A percentile compares a stretch with the other conserved stretches of the same genome.
Conservation (phyloP, 2,888 invertebrate species). For the Eupithecia insigniata region DNA sequence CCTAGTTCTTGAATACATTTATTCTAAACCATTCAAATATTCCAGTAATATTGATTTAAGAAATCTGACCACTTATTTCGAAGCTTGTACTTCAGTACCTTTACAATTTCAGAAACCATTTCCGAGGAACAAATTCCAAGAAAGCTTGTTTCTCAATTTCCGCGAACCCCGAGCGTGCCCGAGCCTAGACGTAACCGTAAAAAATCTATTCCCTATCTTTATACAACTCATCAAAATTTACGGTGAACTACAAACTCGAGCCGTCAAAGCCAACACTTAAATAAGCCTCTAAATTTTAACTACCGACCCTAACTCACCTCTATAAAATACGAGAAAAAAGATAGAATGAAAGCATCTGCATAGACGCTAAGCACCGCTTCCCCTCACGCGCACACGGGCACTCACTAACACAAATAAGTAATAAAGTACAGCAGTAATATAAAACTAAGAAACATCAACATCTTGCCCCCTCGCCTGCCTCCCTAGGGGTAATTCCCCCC, state of each 20-base stretch:
- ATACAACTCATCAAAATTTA: slow-evolving; percentile 47
- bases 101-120: background rate
- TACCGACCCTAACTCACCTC: slow-evolving; percentile 48
- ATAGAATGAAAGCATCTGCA: slow-evolving; percentile 69
- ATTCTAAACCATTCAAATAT: background rate
- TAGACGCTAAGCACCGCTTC: slow-evolving; percentile 64
- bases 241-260: slow-evolving; percentile 44
- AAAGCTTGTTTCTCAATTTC: background rate
- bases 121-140: slow-evolving; percentile 2
- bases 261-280: slow-evolving; percentile 47
- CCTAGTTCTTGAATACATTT: background rate
- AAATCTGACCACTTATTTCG: background rate
- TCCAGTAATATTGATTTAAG: background rate
- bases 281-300: slow-evolving; percentile 49
- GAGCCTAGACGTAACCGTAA: slow-evolving; percentile 35
- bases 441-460: slow-evolving; percentile 85
- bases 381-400: slow-evolving; percentile 61
- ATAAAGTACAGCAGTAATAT: slow-evolving; percentile 84
- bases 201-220: slow-evolving; percentile 49
- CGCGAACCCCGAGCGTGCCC: background rate
- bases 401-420: slow-evolving; percentile 81
- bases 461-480: slow-evolving; percentile 68
- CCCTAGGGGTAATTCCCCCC: slow-evolving; percentile 76
- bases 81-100: background rate
- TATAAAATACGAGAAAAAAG: slow-evolving; percentile 49